phyloP scores from a whole-genome alignment of 2,888 invertebrate species.

The Bugulina stolonifera region DNA sequence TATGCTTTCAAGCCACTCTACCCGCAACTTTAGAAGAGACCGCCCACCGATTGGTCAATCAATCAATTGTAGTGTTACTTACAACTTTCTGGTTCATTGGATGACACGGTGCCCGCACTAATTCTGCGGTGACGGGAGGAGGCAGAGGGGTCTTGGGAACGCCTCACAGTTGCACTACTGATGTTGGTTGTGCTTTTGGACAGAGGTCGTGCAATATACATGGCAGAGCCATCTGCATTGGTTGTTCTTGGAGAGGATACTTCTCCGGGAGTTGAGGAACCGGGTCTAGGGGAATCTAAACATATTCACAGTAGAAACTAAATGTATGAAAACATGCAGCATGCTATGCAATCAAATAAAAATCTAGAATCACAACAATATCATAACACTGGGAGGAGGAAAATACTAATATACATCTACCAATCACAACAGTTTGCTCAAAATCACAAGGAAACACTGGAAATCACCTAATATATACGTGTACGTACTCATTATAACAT shows the following conservation, averaged over 20 bases:
- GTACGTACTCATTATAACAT: too few species aligned
- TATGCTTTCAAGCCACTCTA: too few species aligned
- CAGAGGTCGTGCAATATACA: slow-evolving; percentile 18
- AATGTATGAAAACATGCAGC: background rate
- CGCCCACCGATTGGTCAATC: too few species aligned
- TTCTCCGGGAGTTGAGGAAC: slow-evolving; percentile 18
- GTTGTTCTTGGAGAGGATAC: background rate
- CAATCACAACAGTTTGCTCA: too few species aligned
- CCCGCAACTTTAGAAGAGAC: too few species aligned
- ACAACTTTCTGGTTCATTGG: background rate
- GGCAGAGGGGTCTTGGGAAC: background rate
- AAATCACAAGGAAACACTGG: too few species aligned
- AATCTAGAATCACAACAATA: background rate
- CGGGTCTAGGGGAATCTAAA: slow-evolving; percentile 24
- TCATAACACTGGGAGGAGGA: background rate
- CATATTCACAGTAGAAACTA: background rate
- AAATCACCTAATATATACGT: too few species aligned
- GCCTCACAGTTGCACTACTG: background rate
- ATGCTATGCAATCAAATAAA: slow-evolving; percentile 11
- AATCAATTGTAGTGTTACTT: slow-evolving; percentile 3
- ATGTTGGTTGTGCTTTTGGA: slow-evolving; percentile 22
- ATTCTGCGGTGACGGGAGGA: background rate
- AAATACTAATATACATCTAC: too few species aligned
- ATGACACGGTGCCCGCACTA: slow-evolving; percentile 3
- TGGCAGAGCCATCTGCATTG: background rate